Percentiles rank a stretch among this genome's conserved stretches.
Conservation (phyloP, 2,888 invertebrate species). For the Parapristionchus giblindavisi region DNA sequence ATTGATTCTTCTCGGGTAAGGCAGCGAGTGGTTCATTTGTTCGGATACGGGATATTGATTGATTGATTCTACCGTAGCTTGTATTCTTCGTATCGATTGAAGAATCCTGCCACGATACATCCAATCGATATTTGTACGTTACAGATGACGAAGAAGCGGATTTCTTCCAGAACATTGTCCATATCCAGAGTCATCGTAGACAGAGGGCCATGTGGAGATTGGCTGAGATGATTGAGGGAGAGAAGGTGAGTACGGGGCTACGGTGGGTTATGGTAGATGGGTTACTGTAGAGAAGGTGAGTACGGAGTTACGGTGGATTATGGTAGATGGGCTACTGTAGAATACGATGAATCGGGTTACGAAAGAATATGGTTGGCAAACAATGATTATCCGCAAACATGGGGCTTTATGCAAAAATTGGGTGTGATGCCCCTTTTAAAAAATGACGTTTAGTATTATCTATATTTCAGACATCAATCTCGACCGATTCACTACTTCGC, state of each 20-base stretch:
- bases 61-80: no score
- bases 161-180: slow-evolving; percentile 91
- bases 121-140: no score
- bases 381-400: no score
- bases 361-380: neutral
- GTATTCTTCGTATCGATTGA: neutral
- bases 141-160: slow-evolving; percentile 76
- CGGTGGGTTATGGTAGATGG: neutral
- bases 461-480: slow-evolving; percentile 44
- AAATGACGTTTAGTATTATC: no score
- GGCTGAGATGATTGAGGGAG: slow-evolving; percentile 69
- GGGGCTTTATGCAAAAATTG: no score
- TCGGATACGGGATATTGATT: no score
- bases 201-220: slow-evolving; percentile 82
- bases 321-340: slow-evolving; percentile 37
- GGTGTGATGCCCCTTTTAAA: no score
- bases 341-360: slow-evolving; percentile 38
- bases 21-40: neutral
- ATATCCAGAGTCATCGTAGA: slow-evolving; percentile 81
- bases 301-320: neutral
- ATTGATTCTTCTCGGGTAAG: neutral
- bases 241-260: slow-evolving; percentile 38
- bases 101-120: neutral
- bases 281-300: slow-evolving; percentile 47
- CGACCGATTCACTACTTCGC: slow-evolving; percentile 78